A percentile compares a stretch with the other conserved stretches of the same genome.
Conservation (phyloP, 2,113 vertebrate species). For the Hypanus sabinus region DNA sequence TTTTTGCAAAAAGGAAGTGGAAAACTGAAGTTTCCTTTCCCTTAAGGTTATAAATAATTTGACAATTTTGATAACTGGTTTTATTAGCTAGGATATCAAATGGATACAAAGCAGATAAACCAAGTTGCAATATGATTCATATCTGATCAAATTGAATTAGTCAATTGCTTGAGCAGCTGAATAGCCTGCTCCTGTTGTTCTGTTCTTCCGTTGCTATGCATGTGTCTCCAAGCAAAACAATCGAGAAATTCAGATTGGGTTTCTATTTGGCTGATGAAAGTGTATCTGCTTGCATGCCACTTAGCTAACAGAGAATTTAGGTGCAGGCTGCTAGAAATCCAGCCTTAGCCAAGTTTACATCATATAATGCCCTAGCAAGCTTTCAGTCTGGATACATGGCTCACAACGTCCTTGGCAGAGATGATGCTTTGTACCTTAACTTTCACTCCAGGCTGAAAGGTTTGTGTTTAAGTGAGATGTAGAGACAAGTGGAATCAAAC, state of each 20-base stretch:
- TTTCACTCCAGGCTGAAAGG: background rate
- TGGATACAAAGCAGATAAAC: background rate
- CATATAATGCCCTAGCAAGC: background rate
- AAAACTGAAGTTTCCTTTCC: background rate
- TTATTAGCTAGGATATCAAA: background rate
- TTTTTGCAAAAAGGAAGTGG: background rate
- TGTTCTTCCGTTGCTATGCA: background rate
- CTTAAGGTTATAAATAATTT: background rate
- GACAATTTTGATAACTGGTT: background rate
- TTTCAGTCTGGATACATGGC: background rate
- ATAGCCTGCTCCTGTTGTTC: background rate
- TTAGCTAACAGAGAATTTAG: background rate
- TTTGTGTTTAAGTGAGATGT: conserved; percentile 8
- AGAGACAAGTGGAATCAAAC: background rate
- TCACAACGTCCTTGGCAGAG: conserved; percentile 16
- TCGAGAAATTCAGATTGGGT: background rate
- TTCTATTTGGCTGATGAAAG: background rate
- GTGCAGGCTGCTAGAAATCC: background rate
- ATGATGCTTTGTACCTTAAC: background rate
- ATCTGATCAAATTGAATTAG: background rate
- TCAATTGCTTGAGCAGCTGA: background rate
- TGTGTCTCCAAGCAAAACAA: background rate
- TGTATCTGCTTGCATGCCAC: background rate
- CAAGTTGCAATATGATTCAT: background rate
- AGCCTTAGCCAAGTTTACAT: background rate